Conservation (phyloP, 1,140 invertebrate genomes). For the Atta texana region DNA sequence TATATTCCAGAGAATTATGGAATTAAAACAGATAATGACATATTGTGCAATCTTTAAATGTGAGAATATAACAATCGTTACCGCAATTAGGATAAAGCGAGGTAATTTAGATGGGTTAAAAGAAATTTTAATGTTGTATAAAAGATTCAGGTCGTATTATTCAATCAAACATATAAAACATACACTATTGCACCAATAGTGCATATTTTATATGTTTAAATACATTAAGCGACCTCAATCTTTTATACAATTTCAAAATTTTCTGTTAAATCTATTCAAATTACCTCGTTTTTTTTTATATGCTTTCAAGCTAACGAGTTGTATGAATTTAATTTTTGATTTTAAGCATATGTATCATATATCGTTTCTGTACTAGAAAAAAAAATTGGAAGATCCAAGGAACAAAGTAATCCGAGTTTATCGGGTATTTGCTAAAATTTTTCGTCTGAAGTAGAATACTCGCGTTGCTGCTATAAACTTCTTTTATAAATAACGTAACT, state of each 20-base stretch:
- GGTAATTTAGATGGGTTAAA: no score
- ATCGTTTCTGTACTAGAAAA: neutral
- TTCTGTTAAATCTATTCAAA: no score
- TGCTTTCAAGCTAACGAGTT: neutral
- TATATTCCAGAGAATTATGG: neutral
- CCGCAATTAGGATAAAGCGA: no score
- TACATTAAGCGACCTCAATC: no score
- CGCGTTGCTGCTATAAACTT: slow-evolving; percentile 53
- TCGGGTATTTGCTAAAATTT: slow-evolving; percentile 54
- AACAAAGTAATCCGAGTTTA: slow-evolving; percentile 55
- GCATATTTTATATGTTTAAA: no score
- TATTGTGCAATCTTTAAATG: neutral
- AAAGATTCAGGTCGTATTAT: no score
- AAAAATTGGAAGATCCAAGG: neutral
- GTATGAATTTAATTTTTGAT: slow-evolving; percentile 5
- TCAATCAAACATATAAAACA: no score
- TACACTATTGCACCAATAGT: no score
- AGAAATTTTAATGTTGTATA: no score
- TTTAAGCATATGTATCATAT: neutral
- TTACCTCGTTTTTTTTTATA: neutral
- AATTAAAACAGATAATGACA: neutral
- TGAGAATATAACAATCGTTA: neutral
- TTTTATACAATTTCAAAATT: no score
- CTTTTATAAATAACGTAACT: slow-evolving; percentile 62
- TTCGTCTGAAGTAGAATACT: slow-evolving; percentile 61